Base-by-base conservation (phyloP, 2,113 vertebrate genomes). In the Phalacrocorax pelagicus region DNA sequence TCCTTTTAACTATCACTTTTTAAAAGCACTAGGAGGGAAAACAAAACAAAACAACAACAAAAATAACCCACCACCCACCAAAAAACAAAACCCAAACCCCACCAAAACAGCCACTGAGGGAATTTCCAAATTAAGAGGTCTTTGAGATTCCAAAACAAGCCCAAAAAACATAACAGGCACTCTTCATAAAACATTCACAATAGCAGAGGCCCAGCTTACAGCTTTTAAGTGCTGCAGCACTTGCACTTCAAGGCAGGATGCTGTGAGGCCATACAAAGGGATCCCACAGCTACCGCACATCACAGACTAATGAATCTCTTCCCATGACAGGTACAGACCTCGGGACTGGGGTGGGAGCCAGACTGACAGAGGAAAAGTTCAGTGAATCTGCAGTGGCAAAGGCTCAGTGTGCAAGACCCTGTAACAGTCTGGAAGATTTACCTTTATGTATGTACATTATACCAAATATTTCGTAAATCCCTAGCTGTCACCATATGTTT, bases 271-370 rank as follows among this genome's bases (percentile, higher is more conserved):
- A 0, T 5, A 72, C 81, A 82, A 82, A 91, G 88, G 71, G 62
- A 95, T 90, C 93, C 61, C 89, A 65, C 81, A 65, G 93, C 91
- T 94, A 82, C 90, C 34, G 78, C 40, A 6, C 92, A 90, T 75
- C 87, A 55, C 0, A 0, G 74, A 4, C 46, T 90, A 80, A 96
- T 88, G 90, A 91, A 93, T 81, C 94, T 94, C 80, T 61, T 34
- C 89, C 66, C 78, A 9, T 87, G 93, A 90, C 91, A 96, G 94
- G 93, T 85, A 94, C 78, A 92, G 93, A 87, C 70, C 81, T 92
- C 77, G 30, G 87, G 89, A 96, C 81, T 78, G 91, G 93, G 84
- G 55, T 27, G 30, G 44, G 52, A 95, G 94, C 93, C 95, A 96
- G 58, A 22, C 29, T 40, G 38, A 26, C 61, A 75, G 87, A 96